A percentile compares a stretch with the other conserved stretches of the same genome.
Conservation (phyloP, 1,140 invertebrate species). For the Neuroterus valhalla region DNA sequence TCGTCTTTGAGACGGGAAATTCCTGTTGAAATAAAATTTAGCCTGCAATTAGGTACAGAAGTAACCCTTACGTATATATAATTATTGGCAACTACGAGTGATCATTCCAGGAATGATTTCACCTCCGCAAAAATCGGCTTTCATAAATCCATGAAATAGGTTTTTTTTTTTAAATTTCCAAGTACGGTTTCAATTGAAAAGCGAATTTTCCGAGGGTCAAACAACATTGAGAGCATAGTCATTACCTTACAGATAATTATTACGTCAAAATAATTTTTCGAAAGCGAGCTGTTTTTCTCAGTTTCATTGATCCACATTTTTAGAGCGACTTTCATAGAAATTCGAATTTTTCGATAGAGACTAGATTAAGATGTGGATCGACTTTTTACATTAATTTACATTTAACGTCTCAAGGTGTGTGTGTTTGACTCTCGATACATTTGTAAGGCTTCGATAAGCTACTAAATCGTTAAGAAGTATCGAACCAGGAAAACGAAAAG, state of each 20-base stretch:
- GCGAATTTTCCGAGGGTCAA: constrained; percentile 21
- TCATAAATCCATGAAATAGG: background rate
- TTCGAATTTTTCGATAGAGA: constrained; percentile 9
- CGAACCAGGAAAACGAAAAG: constrained; percentile 3
- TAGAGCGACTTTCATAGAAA: constrained; percentile 29
- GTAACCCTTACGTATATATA: constrained; percentile 40
- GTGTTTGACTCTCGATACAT: constrained; percentile 14
- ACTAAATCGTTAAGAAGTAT: background rate
- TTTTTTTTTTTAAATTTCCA: background rate
- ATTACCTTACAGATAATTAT: background rate
- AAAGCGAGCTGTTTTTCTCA: constrained; percentile 2
- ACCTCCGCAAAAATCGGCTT: no score
- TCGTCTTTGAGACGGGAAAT: constrained; percentile 32
- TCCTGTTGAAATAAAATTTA: constrained; percentile 39
- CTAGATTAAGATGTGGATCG: constrained; percentile 6
- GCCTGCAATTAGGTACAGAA: constrained; percentile 26
- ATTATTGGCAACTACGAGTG: constrained; percentile 8
- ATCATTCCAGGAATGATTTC: no score
- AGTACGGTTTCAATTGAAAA: background rate
- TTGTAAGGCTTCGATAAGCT: background rate
- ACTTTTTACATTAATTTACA: constrained; percentile 24
- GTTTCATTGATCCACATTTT: constrained; percentile 15
- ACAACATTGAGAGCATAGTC: background rate
- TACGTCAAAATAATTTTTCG: constrained; percentile 20
- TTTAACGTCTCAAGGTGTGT: background rate